Percentiles rank a stretch among this genome's conserved stretches.
These are phyloP conservation scores for Drosophila macrospina DNA, from an alignment of 2,888 invertebrate genomes.

Conservation along the genomic window DNA sequence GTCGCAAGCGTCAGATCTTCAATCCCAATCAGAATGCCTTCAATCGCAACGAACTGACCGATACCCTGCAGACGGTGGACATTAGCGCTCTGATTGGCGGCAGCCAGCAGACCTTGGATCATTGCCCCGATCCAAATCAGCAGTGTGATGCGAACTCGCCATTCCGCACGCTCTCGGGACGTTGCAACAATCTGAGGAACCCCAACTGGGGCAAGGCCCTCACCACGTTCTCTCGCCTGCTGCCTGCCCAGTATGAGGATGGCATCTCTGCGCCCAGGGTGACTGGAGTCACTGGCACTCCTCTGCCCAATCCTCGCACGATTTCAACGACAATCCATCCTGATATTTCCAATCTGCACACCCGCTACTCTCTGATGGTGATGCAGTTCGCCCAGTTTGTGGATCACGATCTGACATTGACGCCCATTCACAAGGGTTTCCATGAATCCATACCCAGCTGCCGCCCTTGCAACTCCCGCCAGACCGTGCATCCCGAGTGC, in stretches of 20 bases:
- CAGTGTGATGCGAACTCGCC: conserved; percentile 90
- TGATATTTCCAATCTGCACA: conserved; percentile 95
- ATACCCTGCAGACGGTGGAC: conserved; percentile 92
- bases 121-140: conserved; percentile 90
- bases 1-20: conserved; percentile 91
- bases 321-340: conserved; percentile 96
- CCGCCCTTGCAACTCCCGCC: conserved; percentile 93
- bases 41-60: conserved; percentile 89
- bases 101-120: conserved; percentile 75
- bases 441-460: conserved; percentile 96
- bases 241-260: conserved; percentile 95
- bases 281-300: conserved; percentile 90
- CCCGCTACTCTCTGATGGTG: conserved; percentile 94
- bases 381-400: conserved; percentile 98
- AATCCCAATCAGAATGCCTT: conserved; percentile 87
- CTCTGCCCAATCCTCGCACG: conserved; percentile 93
- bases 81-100: conserved; percentile 88
- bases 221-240: conserved; percentile 92
- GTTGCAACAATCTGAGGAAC: conserved; percentile 94
- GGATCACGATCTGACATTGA: conserved; percentile 97
- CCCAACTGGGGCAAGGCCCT: conserved; percentile 93
- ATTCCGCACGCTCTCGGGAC: conserved; percentile 91
- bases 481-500: conserved; percentile 96
- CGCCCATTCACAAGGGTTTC: conserved; percentile 96
- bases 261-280: conserved; percentile 93